phyloP scores from a whole-genome alignment of 2,888 invertebrate genomes.

The Xestoiulus laeticollis region DNA sequence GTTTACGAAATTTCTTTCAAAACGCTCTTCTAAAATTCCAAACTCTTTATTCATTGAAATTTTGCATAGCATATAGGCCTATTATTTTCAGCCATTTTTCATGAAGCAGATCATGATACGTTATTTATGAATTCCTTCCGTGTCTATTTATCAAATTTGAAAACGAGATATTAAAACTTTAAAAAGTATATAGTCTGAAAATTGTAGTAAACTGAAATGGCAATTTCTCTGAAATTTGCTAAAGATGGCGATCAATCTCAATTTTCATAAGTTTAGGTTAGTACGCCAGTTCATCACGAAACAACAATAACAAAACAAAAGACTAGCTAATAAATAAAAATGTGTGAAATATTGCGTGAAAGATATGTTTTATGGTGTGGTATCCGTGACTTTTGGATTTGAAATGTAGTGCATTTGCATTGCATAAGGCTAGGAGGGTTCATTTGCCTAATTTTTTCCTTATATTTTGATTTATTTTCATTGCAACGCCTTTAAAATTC shows the following conservation, averaged over 20 bases:
- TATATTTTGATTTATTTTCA: not conserved
- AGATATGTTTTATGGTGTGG: not conserved
- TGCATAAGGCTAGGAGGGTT: not conserved
- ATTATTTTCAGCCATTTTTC: too few species aligned
- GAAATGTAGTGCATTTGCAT: not conserved
- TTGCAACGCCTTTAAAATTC: not conserved
- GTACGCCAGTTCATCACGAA: not conserved
- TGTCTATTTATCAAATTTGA: too few species aligned
- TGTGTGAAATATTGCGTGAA: not conserved
- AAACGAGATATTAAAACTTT: too few species aligned
- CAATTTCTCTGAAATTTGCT: too few species aligned
- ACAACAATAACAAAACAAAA: not conserved
- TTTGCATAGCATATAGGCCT: too few species aligned
- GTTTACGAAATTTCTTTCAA: too few species aligned
- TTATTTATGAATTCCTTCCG: too few species aligned
- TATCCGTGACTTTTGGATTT: not conserved
- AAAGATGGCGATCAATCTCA: not conserved
- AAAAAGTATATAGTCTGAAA: too few species aligned
- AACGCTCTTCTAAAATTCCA: too few species aligned
- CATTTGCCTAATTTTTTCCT: not conserved
- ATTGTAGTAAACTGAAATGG: too few species aligned
- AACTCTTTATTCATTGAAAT: too few species aligned
- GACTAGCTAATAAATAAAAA: not conserved
- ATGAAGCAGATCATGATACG: too few species aligned
- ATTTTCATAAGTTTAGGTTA: not conserved